Percentiles rank a stretch among this genome's conserved stretches.
Conservation (phyloP, 1,140 invertebrate species). For the Achroia grisella region DNA sequence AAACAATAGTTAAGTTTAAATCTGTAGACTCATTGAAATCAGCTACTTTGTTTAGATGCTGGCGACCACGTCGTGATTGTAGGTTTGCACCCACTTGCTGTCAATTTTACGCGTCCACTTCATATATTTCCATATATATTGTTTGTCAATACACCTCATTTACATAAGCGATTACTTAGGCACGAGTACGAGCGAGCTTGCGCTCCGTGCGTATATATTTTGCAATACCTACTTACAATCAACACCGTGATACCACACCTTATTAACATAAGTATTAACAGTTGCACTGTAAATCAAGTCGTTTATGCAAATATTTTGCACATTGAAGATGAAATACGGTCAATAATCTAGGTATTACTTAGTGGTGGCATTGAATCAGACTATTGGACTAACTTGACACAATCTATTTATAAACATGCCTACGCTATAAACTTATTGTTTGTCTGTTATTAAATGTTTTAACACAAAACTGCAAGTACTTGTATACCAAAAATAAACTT, state of each 20-base stretch:
- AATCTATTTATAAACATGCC: no score
- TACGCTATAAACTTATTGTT: no score
- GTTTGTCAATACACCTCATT: slow-evolving; percentile 50
- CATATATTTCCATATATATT: slow-evolving; percentile 53
- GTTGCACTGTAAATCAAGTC: slow-evolving; percentile 53
- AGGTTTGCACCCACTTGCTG: slow-evolving; percentile 27
- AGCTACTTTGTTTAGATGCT: no score
- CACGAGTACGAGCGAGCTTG: slow-evolving; percentile 32
- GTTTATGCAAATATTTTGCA: slow-evolving; percentile 43
- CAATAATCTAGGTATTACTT: slow-evolving; percentile 25
- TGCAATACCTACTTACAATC: slow-evolving; percentile 50
- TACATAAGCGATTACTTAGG: slow-evolving; percentile 50
- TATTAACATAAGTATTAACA: slow-evolving; percentile 68
- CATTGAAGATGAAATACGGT: slow-evolving; percentile 35
- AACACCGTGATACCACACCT: slow-evolving; percentile 44
- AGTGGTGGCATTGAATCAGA: no score
- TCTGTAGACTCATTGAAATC: no score
- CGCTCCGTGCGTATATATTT: slow-evolving; percentile 54
- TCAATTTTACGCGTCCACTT: slow-evolving; percentile 44
- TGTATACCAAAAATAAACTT: no score
- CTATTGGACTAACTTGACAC: no score
- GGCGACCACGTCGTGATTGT: no score
- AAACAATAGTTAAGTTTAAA: no score
- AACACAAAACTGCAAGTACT: no score
- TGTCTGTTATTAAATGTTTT: no score